Percentiles rank a stretch among this genome's conserved stretches.
Evolutionary conservation across 2,888 invertebrate species (phyloP).

Genomic region (Tetropium fuscum): DNA sequence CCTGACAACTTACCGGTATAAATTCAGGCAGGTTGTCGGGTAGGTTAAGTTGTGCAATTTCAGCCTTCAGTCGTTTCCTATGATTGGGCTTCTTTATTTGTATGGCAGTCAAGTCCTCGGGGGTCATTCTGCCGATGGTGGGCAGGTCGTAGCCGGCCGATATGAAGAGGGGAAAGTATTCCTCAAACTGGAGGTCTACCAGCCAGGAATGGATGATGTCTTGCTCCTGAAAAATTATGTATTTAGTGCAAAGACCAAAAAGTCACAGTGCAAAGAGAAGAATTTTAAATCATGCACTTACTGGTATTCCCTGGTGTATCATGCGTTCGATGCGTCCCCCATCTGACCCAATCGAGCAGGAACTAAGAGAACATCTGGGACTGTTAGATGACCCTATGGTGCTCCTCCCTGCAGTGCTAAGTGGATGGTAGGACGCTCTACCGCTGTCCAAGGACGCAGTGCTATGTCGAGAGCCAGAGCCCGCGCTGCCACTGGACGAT

Average conservation of each 20-base stretch:
- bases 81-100: constrained; percentile 98
- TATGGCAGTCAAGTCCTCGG: constrained; percentile 91
- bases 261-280: background rate
- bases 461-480: constrained; percentile 89
- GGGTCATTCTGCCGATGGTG: constrained; percentile 99
- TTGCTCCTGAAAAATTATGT: constrained; percentile 75
- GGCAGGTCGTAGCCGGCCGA: constrained; percentile 98
- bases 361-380: constrained; percentile 81
- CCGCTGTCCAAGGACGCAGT: constrained; percentile 92
- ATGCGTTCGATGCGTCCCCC: constrained; percentile 79
- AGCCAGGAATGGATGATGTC: constrained; percentile 97
- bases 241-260: background rate
- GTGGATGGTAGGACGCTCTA: constrained; percentile 83
- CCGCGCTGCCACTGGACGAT: constrained; percentile 87
- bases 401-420: constrained; percentile 66
- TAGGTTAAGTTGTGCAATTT: constrained; percentile 94
- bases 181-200: constrained; percentile 92
- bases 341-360: constrained; percentile 80
- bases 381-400: constrained; percentile 69
- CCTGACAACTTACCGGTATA: constrained; percentile 88
- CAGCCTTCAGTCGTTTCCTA: constrained; percentile 94
- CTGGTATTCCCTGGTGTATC: constrained; percentile 76
- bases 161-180: constrained; percentile 80
- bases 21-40: constrained; percentile 96
- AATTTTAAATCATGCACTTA: constrained; percentile 62